Conservation (phyloP, 2,888 invertebrate species). For the Orgyia antiqua region DNA sequence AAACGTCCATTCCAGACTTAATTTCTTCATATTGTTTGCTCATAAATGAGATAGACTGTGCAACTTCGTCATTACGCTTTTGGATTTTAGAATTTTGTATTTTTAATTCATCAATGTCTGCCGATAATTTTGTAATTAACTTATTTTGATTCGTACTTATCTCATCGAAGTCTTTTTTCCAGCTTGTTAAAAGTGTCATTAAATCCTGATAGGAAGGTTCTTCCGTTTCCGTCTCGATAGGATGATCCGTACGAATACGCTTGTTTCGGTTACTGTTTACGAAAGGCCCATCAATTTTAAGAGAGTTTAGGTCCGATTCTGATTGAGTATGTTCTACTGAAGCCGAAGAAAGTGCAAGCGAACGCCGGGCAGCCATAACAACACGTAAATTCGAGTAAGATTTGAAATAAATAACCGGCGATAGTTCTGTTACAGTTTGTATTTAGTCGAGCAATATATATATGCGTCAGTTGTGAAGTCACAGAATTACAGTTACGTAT, state of each 20-base stretch:
- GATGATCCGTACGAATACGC: not conserved
- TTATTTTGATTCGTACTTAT: not conserved
- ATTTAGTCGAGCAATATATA: too few relatives aligned
- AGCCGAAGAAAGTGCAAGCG: not conserved
- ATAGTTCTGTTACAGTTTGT: too few relatives aligned
- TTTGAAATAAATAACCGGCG: too few relatives aligned
- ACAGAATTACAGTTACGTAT: too few relatives aligned
- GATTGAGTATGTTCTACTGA: not conserved
- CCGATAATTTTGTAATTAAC: not conserved
- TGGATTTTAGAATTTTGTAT: constrained; percentile 2
- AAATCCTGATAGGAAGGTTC: too few relatives aligned
- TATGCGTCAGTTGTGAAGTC: too few relatives aligned
- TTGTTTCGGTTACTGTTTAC: not conserved
- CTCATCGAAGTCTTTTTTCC: not conserved
- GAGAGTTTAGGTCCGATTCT: not conserved
- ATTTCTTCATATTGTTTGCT: constrained; percentile 5
- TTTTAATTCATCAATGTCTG: constrained; percentile 5
- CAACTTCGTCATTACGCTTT: constrained; percentile 2
- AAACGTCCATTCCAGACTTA: constrained; percentile 1
- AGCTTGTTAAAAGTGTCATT: too few relatives aligned
- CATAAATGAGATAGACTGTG: constrained; percentile 4
- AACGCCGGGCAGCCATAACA: too few relatives aligned
- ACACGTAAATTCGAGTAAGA: too few relatives aligned
- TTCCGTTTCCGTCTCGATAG: not conserved
- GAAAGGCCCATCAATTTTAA: not conserved